Base-by-base conservation (phyloP, 2,888 invertebrate species). In the Zaprionus obscuricornis region DNA sequence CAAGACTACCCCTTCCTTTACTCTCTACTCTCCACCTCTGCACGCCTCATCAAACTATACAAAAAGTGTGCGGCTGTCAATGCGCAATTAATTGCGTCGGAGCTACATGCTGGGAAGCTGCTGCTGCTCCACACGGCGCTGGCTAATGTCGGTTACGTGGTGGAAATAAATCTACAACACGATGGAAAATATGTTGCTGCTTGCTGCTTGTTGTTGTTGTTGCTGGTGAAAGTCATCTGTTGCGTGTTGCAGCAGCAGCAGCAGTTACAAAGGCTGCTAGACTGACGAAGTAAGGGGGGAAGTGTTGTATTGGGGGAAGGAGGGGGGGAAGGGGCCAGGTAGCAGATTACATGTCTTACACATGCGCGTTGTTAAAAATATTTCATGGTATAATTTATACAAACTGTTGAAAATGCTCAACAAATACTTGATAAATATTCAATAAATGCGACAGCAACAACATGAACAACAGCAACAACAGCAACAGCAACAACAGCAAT, bases 201-300 rank as follows among this genome's bases (percentile, higher is more conserved):
- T 6, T 26, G 40, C 17, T 43, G 26, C n/a, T 11, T 6, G 27
- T 4, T 16, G 40, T 5, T 51, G 50, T 5, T 47, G 58, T 16
- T 45, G 46, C 36, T 71, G 76, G 78, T 70, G 78, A 79, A 82
- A 79, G 78, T 79, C 78, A 79, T 82, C 78, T 79, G 78, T 79
- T 79, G 78, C 78, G 78, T 79, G 78, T 60, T 82, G 78, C 78
- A 81, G 57, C 49, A 49, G 31, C 40, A n/a, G n/a, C n/a, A n/a
- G n/a, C n/a, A 37, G 37, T 10, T 14, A 17, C 5, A 6, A 5
- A n/a, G n/a, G n/a, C n/a, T n/a, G n/a, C n/a, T n/a, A n/a, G n/a
- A n/a, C n/a, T n/a, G n/a, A n/a, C n/a, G n/a, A n/a, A n/a, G n/a
- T 51, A 24, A 33, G 7, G 11, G 3, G 16, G 18, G 42, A 31